Conservation (phyloP, 2,797 vertebrate genomes). For the Danio jaintianensis region DNA sequence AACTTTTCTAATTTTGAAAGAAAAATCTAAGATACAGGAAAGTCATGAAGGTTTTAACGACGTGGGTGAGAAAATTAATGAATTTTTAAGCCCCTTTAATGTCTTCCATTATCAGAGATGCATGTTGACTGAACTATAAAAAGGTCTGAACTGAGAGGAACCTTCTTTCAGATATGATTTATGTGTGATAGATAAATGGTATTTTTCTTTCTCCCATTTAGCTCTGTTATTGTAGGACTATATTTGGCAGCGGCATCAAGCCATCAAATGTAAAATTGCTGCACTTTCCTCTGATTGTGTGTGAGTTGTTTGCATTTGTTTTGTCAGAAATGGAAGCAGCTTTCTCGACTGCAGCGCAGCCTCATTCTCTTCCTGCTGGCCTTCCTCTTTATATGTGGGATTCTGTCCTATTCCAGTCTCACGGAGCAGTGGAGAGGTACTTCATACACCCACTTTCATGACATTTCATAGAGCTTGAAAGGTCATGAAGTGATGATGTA, state of each 20-base stretch:
- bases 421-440: constrained; percentile 85
- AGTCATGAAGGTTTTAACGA: not conserved
- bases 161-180: not conserved
- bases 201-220: not conserved
- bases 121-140: not conserved
- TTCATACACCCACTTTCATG: constrained; percentile 64
- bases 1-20: not conserved
- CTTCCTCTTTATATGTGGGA: constrained; percentile 82
- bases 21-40: not conserved
- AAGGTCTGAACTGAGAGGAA: not conserved
- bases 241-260: not conserved
- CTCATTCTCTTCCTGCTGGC: constrained; percentile 86
- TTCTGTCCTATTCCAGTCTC: constrained; percentile 82
- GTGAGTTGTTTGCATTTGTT: constrained; percentile 40
- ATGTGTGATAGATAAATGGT: not conserved
- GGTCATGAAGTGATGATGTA: not conserved
- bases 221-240: not conserved
- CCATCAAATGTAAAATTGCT: constrained; percentile 13
- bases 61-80: not conserved
- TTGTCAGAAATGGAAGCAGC: constrained; percentile 95
- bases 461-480: constrained; percentile 12
- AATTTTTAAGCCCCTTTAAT: not conserved
- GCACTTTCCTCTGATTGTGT: constrained; percentile 27
- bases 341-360: constrained; percentile 92
- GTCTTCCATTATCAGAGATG: not conserved